These are phyloP conservation scores for Leucozona laternaria DNA, from an alignment of 2,888 invertebrate genomes.

Conservation along the genomic window DNA sequence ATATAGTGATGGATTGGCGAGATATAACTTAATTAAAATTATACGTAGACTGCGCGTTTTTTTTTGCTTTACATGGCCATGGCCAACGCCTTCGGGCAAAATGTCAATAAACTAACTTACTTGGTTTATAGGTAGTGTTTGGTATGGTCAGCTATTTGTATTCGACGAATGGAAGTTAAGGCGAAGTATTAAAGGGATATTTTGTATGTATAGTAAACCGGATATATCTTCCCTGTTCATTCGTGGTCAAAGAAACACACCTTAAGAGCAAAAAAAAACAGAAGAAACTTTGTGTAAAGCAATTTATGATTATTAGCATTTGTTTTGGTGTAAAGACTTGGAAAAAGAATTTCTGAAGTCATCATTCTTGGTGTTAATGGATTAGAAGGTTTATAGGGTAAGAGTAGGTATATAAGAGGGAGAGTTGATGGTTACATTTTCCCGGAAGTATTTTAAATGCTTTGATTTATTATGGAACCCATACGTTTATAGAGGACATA, in stretches of 20 bases:
- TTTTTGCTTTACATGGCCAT: conserved; percentile 17
- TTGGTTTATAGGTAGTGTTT: background rate
- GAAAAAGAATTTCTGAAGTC: background rate
- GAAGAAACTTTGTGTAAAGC: background rate
- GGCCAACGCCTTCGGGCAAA: conserved; percentile 25
- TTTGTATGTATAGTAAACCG: background rate
- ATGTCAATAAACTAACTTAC: conserved; percentile 44
- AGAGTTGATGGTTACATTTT: background rate
- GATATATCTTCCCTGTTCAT: conserved; percentile 1
- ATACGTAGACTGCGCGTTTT: conserved; percentile 2
- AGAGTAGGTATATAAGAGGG: too few species aligned
- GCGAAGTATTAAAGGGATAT: background rate
- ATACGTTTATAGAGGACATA: too few species aligned
- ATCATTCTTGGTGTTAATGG: conserved; percentile 10
- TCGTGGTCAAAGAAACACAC: conserved; percentile 11
- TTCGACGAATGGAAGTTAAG: conserved; percentile 30
- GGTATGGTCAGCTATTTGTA: conserved; percentile 18
- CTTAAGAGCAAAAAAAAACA: conserved; percentile 1
- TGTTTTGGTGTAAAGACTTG: background rate
- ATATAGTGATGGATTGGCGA: background rate
- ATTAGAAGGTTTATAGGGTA: background rate
- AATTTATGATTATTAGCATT: conserved; percentile 12
- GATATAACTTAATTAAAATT: conserved; percentile 30
- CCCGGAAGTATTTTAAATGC: background rate
- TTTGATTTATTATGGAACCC: too few species aligned